Conservation (phyloP, 2,888 invertebrate genomes). For the Acanthosepion esculentum region DNA sequence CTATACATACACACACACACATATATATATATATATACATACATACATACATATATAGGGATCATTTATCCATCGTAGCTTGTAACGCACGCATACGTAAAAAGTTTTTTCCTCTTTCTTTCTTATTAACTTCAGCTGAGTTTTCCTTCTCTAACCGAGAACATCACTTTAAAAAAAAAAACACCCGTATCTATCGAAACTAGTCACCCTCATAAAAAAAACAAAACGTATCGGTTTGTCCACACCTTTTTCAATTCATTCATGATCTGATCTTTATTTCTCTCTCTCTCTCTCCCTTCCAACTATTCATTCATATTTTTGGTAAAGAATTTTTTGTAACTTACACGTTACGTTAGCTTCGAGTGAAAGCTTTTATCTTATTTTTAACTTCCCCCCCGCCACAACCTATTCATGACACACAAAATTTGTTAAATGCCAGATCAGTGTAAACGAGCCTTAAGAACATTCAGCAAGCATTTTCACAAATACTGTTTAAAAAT, state of each 20-base stretch:
- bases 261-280: background rate
- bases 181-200: background rate
- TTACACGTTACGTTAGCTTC: background rate
- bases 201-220: background rate
- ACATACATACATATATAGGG: background rate
- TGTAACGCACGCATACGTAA: background rate
- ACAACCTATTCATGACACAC: too few relatives aligned
- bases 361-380: background rate
- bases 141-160: background rate
- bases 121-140: background rate
- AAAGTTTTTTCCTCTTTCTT: background rate
- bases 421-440: too few relatives aligned
- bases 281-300: background rate
- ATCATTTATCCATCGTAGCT: background rate
- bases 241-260: slow-evolving; percentile 1
- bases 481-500: too few relatives aligned
- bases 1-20: background rate
- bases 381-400: too few relatives aligned
- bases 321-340: background rate
- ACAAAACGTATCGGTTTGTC: background rate
- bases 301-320: background rate
- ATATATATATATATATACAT: background rate
- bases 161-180: background rate
- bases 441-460: too few relatives aligned
- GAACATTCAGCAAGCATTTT: too few relatives aligned